Evolutionary conservation across 2,113 vertebrate species (phyloP), one percentile per base, ranked within the genome.

Genomic region (Vimba vimba): DNA sequence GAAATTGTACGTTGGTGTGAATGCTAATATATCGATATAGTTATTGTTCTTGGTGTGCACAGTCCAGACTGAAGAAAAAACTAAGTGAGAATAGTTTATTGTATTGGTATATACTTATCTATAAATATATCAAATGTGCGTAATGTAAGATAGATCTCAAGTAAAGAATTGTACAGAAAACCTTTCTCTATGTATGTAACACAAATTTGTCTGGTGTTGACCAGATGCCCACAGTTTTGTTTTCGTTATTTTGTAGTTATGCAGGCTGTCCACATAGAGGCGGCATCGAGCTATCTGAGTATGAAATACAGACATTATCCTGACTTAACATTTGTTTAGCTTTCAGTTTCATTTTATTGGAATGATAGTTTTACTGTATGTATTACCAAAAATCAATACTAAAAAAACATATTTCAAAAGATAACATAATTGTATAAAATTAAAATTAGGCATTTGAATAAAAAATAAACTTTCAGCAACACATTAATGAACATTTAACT

Each of bases 231-330:
- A 57, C 55, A 23, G 55, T 57, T 59, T 39, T 74, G 4, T 30
- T 55, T 43, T 74, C 33, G 15, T 27, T 15, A 4, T 47, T 9
- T 45, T 62, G 36, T 83, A 10, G 66, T 84, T 55, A 33, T 64
- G 15, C 23, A 45, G 25, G 52, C 21, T 83, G 30, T 69, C 89
- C 87, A 90, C 83, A 64, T 9, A 74, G 82, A 55, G 83, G 85
- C 66, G 74, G 75, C 50, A 55, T 74, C 71, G 81, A 84, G 80
- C 64, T 83, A 74, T 59, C 66, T 8, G 59, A 57, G 23, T 59
- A 55, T 21, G 30, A 27, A 12, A 6, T 39, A 39, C 15, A 25
- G 39, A 39, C 21, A n/a, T 66, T 83, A 4, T 10, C 25, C 19
- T 82, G 7, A 68, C 21, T n/a, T 82, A 4, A 68, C 1, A 64